Evolutionary conservation across 2,888 invertebrate genomes (phyloP).

Genomic region (Acanthosepion lycidas): DNA sequence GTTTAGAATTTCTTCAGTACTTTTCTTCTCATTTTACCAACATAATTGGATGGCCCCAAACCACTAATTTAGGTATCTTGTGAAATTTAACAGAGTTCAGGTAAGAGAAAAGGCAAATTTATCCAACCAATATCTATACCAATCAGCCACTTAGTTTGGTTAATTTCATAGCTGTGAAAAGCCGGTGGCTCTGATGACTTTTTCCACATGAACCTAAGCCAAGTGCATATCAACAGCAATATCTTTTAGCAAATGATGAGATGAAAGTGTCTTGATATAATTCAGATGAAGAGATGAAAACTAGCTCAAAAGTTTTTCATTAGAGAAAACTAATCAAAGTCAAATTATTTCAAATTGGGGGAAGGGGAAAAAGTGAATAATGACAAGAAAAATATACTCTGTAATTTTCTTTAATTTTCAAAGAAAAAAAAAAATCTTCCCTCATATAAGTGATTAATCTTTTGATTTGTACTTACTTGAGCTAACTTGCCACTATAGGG

Average conservation of each 20-base stretch:
- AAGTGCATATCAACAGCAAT: not conserved
- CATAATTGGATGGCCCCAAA: no score
- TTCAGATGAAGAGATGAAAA: not conserved
- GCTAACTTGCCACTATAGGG: not conserved
- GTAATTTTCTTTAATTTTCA: conserved; percentile 33
- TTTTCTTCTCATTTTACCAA: no score
- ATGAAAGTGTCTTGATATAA: not conserved
- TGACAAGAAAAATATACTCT: not conserved
- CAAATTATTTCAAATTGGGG: not conserved
- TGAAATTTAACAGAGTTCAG: no score
- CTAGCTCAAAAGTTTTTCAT: conserved; percentile 10
- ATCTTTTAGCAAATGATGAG: not conserved
- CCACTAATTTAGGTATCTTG: no score
- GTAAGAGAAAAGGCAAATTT: no score
- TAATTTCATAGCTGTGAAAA: not conserved
- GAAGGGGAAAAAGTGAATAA: not conserved
- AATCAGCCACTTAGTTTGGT: not conserved
- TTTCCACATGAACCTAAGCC: not conserved
- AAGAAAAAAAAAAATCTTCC: not conserved
- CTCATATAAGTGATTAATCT: not conserved
- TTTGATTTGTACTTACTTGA: not conserved
- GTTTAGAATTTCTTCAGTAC: no score
- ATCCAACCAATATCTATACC: no score
- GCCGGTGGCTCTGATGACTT: not conserved
- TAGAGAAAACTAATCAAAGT: conserved; percentile 33